Conservation (phyloP, 2,113 vertebrate genomes). For the Bungarus multicinctus region DNA sequence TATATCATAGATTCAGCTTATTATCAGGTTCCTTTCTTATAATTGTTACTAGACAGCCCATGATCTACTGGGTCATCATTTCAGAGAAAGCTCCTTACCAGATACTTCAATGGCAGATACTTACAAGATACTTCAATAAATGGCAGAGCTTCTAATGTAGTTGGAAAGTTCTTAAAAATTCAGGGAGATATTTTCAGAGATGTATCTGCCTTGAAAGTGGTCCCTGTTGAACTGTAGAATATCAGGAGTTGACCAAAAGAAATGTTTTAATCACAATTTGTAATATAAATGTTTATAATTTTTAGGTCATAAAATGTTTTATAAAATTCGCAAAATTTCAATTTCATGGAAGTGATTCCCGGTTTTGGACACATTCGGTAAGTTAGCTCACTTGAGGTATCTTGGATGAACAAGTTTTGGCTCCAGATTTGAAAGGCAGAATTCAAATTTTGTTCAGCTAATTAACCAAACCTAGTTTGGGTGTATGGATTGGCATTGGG, state of each 20-base stretch:
- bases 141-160: neutral
- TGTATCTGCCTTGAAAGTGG: neutral
- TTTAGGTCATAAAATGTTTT: neutral
- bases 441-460: neutral
- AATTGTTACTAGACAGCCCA: neutral
- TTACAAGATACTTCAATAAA: neutral
- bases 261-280: neutral
- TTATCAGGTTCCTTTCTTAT: neutral
- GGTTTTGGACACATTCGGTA: neutral
- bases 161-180: neutral
- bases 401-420: neutral
- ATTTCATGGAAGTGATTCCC: neutral
- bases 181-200: neutral
- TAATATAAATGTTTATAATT: neutral
- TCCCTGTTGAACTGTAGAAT: neutral
- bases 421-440: neutral
- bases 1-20: neutral
- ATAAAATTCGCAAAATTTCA: neutral
- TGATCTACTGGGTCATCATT: neutral
- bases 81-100: neutral
- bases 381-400: neutral
- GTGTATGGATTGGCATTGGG: neutral
- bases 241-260: neutral
- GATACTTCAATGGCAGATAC: neutral
- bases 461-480: neutral